phyloP scores from a whole-genome alignment of 2,888 invertebrate species.

The Torymus auratus region DNA sequence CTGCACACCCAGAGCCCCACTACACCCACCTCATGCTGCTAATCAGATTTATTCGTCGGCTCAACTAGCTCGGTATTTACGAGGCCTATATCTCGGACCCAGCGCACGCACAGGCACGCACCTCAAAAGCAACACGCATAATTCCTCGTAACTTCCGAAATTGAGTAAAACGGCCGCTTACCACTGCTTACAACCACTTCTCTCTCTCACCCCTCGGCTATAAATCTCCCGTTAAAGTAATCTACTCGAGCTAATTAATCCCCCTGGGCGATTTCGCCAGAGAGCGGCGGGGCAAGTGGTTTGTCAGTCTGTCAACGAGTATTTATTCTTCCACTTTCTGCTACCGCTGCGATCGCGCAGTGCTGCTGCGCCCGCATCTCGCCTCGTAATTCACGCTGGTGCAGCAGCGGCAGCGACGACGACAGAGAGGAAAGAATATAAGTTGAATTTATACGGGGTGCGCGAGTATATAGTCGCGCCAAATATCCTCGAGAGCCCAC shows the following conservation, averaged over 20 bases:
- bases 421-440: constrained; percentile 64
- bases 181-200: background rate
- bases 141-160: constrained; percentile 32
- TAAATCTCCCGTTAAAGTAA: constrained; percentile 40
- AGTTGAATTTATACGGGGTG: constrained; percentile 73
- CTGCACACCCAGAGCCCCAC: too few relatives aligned
- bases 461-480: constrained; percentile 8
- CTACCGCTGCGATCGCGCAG: too few relatives aligned
- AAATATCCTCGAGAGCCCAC: constrained; percentile 73
- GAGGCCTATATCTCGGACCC: background rate
- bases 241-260: constrained; percentile 51
- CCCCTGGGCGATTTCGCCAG: constrained; percentile 26
- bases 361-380: background rate
- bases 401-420: background rate
- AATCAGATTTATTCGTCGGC: constrained; percentile 23
- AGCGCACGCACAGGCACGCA: background rate
- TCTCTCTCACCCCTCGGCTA: background rate
- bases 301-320: constrained; percentile 29
- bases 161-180: constrained; percentile 21
- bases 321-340: constrained; percentile 35
- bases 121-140: constrained; percentile 16
- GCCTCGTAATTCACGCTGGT: background rate
- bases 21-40: background rate
- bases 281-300: background rate
- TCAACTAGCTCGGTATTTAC: background rate